Percentiles rank a stretch among this genome's conserved stretches.
phyloP scores from a whole-genome alignment of 2,797 vertebrate genomes.

The Danio albolineatus region DNA sequence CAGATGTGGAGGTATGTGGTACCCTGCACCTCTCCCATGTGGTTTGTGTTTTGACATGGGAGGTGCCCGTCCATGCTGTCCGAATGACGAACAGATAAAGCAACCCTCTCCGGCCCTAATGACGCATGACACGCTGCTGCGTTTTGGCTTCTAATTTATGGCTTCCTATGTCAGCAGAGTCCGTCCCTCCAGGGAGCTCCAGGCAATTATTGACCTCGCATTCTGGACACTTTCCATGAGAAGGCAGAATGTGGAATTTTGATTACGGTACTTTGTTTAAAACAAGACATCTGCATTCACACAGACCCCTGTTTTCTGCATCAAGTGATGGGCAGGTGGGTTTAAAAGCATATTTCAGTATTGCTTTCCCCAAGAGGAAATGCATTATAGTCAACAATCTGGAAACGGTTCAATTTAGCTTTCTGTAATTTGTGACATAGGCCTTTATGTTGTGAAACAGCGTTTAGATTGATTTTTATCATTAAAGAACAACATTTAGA shows the following conservation, averaged over 20 bases:
- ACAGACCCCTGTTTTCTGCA: background rate
- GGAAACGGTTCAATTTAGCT: background rate
- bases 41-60: slow-evolving; percentile 81
- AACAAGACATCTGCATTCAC: too few relatives aligned
- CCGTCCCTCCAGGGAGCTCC: slow-evolving; percentile 71
- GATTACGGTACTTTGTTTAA: slow-evolving; percentile 35
- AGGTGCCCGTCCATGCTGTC: slow-evolving; percentile 78
- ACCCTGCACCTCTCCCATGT: slow-evolving; percentile 76
- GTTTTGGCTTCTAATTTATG: slow-evolving; percentile 81
- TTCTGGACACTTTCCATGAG: slow-evolving; percentile 54
- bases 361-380: background rate
- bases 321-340: slow-evolving; percentile 29
- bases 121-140: slow-evolving; percentile 80
- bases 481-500: background rate
- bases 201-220: slow-evolving; percentile 60
- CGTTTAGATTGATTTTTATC: slow-evolving; percentile 12
- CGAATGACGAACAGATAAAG: slow-evolving; percentile 71
- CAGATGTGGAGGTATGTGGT: slow-evolving; percentile 70
- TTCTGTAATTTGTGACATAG: slow-evolving; percentile 13
- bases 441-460: slow-evolving; percentile 1
- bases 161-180: slow-evolving; percentile 81
- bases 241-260: slow-evolving; percentile 56
- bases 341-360: slow-evolving; percentile 12
- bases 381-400: background rate
- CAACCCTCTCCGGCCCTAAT: slow-evolving; percentile 77